Evolutionary conservation across 92 coral and sea anemone species (phyloP).

Genomic region (Chrysogorgia sp.): DNA sequence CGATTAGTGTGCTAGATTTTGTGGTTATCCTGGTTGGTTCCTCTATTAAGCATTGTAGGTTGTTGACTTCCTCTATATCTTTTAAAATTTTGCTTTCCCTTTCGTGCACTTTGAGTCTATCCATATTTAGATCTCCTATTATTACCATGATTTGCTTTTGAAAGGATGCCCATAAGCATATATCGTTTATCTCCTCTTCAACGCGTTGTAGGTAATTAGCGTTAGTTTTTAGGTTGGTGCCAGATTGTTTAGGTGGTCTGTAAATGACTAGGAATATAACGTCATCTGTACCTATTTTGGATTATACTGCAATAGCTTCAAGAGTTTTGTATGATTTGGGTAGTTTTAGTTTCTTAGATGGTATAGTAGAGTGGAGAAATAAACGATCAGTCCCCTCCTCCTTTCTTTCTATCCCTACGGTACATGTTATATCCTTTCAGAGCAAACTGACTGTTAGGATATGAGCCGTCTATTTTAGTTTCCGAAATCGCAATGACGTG

Average conservation of each 20-base stretch:
- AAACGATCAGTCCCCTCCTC: constrained; percentile 57
- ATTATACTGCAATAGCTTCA: constrained; percentile 56
- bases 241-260: constrained; percentile 64
- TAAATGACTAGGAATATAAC: constrained; percentile 56
- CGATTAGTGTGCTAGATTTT: no score
- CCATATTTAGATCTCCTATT: no score
- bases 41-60: no score
- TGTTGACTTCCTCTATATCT: no score
- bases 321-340: constrained; percentile 45
- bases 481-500: constrained; percentile 52
- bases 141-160: no score
- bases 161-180: no score
- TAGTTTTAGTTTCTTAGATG: constrained; percentile 44
- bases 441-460: constrained; percentile 56
- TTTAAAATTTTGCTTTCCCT: no score
- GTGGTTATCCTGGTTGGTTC: no score
- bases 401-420: constrained; percentile 62
- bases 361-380: constrained; percentile 40
- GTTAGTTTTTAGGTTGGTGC: no score
- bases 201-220: no score
- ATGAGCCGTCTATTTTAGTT: constrained; percentile 56
- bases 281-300: constrained; percentile 30
- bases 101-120: no score
- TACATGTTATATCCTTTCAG: constrained; percentile 50
- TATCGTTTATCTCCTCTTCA: no score